Conservation (phyloP, 2,797 vertebrate genomes). For the Psittacula echo region DNA sequence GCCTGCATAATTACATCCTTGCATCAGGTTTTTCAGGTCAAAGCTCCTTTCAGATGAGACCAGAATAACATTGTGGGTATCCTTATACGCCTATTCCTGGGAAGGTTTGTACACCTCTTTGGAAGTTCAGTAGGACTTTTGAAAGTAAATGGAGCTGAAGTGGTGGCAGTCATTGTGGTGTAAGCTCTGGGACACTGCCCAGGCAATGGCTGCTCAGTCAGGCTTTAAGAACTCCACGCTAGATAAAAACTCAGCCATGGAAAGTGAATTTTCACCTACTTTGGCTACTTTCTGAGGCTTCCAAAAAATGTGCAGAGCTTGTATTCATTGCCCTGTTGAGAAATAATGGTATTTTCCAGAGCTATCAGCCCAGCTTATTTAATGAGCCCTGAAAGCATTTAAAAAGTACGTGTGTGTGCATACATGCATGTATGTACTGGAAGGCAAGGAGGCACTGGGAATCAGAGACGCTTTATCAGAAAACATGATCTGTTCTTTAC, state of each 20-base stretch:
- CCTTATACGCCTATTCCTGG: not conserved
- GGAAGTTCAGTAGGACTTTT: not conserved
- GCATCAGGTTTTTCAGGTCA: not conserved
- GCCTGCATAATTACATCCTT: not conserved
- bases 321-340: not conserved
- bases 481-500: conserved; percentile 14
- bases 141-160: not conserved
- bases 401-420: not conserved
- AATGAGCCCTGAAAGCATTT: conserved; percentile 1
- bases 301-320: not conserved
- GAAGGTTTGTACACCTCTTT: not conserved
- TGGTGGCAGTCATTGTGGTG: not conserved
- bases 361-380: not conserved
- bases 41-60: not conserved
- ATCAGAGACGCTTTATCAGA: not conserved
- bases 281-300: conserved; percentile 12
- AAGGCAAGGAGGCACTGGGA: not conserved
- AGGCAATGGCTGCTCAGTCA: not conserved
- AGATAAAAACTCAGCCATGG: not conserved
- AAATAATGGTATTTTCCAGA: conserved; percentile 14
- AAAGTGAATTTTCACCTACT: conserved; percentile 45
- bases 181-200: not conserved
- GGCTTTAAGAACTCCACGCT: not conserved
- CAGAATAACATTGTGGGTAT: not conserved
- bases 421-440: not conserved